phyloP scores from a whole-genome alignment of 2,113 vertebrate species.

The Grallaria varia region DNA sequence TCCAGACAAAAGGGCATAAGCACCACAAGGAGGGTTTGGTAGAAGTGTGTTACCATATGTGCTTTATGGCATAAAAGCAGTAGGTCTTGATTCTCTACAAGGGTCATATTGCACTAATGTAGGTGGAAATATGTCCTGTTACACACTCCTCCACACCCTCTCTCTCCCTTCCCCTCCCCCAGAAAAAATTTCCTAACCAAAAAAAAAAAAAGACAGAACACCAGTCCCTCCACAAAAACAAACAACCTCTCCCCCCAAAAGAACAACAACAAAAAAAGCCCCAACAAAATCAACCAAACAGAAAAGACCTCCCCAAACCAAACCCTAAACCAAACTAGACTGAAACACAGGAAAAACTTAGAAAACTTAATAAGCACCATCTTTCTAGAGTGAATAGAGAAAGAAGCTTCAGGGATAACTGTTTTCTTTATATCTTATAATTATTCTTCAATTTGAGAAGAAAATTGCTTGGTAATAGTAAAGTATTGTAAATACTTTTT shows the following conservation, averaged over 20 bases:
- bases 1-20: background rate
- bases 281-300: background rate
- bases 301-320: fast-evolving
- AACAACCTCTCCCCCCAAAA: too few relatives aligned
- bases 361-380: background rate
- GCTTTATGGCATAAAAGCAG: background rate
- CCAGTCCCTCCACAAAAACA: too few relatives aligned
- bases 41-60: background rate
- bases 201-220: background rate
- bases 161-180: fast-evolving
- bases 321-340: background rate
- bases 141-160: fast-evolving
- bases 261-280: too few relatives aligned
- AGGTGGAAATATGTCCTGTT: background rate
- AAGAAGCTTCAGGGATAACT: background rate
- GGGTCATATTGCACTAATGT: background rate
- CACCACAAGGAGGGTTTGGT: background rate
- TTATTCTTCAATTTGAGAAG: background rate
- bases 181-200: background rate
- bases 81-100: background rate
- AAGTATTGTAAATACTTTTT: background rate
- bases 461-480: background rate
- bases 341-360: background rate
- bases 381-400: background rate
- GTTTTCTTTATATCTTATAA: background rate